phyloP scores from a whole-genome alignment of 1,140 invertebrate species.

The Drosophila repletoides region DNA sequence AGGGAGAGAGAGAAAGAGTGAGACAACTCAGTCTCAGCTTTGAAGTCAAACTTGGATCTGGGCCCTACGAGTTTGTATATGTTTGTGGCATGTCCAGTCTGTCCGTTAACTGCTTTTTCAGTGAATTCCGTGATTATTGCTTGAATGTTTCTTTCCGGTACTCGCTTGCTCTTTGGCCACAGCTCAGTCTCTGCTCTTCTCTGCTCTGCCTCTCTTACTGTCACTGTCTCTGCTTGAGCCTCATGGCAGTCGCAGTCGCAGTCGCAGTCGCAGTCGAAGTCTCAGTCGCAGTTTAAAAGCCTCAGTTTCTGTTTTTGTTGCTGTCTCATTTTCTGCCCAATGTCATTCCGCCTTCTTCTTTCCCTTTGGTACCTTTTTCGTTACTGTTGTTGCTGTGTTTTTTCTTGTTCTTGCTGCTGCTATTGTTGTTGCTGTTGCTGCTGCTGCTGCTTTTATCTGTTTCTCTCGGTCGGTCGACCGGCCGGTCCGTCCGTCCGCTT shows the following conservation, averaged over 20 bases:
- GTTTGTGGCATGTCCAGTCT: slow-evolving; percentile 21
- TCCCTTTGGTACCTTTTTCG: slow-evolving; percentile 41
- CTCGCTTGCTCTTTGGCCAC: slow-evolving; percentile 36
- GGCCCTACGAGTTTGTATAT: slow-evolving; percentile 13
- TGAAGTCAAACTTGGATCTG: slow-evolving; percentile 5
- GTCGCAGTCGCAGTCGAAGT: not conserved
- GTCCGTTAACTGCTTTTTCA: slow-evolving; percentile 80
- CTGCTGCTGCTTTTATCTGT: slow-evolving; percentile 42
- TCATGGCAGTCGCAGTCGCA: not conserved
- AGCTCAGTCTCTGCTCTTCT: not conserved
- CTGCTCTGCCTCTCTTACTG: not conserved
- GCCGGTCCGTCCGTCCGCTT: slow-evolving; percentile 37
- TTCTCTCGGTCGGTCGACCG: slow-evolving; percentile 19
- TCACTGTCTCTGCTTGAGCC: slow-evolving; percentile 4
- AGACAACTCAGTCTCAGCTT: not conserved
- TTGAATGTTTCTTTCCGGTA: slow-evolving; percentile 80
- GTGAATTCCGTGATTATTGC: slow-evolving; percentile 80
- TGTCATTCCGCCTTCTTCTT: slow-evolving; percentile 46
- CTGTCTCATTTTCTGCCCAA: slow-evolving; percentile 41
- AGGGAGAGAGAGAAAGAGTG: slow-evolving; percentile 2
- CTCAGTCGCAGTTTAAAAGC: slow-evolving; percentile 7
- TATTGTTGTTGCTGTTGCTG: slow-evolving; percentile 3
- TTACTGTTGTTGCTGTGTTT: slow-evolving; percentile 6
- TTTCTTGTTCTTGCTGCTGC: not conserved
- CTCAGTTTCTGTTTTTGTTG: slow-evolving; percentile 11